Base-by-base conservation (phyloP, 2,888 invertebrate genomes). In the Habroteleia sp. region DNA sequence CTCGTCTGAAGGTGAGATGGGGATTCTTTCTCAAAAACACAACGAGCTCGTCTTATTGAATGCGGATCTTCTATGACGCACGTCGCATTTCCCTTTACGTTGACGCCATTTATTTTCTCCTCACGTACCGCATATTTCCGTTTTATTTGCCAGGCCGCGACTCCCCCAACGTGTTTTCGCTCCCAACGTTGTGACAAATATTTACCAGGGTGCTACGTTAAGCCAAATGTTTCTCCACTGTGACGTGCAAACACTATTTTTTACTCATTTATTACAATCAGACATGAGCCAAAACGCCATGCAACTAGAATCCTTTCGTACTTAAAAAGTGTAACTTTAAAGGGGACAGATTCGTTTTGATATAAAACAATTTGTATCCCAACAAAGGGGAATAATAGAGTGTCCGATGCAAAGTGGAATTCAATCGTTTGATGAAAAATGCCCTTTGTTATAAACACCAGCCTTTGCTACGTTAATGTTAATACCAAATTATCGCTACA, bases 131-230 rank as follows among this genome's bases (percentile, higher is more conserved):
- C 77, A 79, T 81, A 80, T 78, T 76, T 68, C 72, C 35, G 68
- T 78, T 80, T 80, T 81, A 80, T 81, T 80, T 77, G 80, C 65
- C 68, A 58, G 74, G 46, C 56, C 58, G 62, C 74, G 58, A 76
- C 71, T 77, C 58, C 58, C 54, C 66, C 60, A 76, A 75, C 74
- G 74, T 63, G 66, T 77, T 80, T 77, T 75, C 42, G 60, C 60
- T 58, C 65, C 66, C 79, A 79, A 79, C 79, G 76, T 79, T 76
- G 72, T 42, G 75, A 78, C 77, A 81, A 81, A 81, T 81, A 82
- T 82, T 81, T 82, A 76, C 77, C 58, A 62, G 73, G 72, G 44
- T 68, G 66, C 66, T 46, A 35, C 56, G 48, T 33, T 54, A 56
- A 33, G 50, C 56, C 63, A 63, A 56, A 63, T 42, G 33, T 62